Evolutionary conservation across 2,888 invertebrate genomes (phyloP), one percentile per base, ranked within the genome.

Genomic region (Parapristionchus giblindavisi): DNA sequence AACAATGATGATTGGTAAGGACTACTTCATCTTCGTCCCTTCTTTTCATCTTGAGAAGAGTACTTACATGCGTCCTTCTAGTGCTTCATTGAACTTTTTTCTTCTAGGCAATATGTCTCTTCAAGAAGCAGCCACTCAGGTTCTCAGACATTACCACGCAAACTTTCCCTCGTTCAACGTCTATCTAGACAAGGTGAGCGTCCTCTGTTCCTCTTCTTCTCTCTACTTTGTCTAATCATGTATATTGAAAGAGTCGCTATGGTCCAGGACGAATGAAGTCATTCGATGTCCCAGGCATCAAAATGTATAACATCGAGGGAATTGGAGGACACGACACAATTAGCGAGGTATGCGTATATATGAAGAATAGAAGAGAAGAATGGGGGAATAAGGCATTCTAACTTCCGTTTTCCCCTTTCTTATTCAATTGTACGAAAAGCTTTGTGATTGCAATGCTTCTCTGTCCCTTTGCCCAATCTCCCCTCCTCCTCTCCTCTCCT

Each of bases 101-200:
- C 43, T 40, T 65, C 29, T 52, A 78, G 79, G 83, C 29, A 76
- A 87, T 54, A 90, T 97, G 78, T 96, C 95, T 85, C 94, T 98
- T 84, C 98, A 98, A 88, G 91, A 96, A 85, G 95, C 97, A 0
- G 96, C 98, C 0, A 94, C 96, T 11, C 94, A 94, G 93, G 93
- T 96, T 4, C 89, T 98, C 54, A 95, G 97, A 89, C 93, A 93
- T 85, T 99, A 99, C 89, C 96, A 97, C 88, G 93, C 94, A 0
- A 95, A 96, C 88, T 99, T 99, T 89, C 93, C 95, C 0, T 94
- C 96, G 81, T 99, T 95, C 88, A 99, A 99, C 90, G 96, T 96
- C 0, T 96, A 96, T 89, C 91, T 96, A 87, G 96, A 96, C 88
- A 80, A 81, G 68, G 78, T 77, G 8, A 27, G 38, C n/a, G n/a